phyloP scores from a whole-genome alignment of 2,797 vertebrate genomes.

The Cyprinodon diabolis region DNA sequence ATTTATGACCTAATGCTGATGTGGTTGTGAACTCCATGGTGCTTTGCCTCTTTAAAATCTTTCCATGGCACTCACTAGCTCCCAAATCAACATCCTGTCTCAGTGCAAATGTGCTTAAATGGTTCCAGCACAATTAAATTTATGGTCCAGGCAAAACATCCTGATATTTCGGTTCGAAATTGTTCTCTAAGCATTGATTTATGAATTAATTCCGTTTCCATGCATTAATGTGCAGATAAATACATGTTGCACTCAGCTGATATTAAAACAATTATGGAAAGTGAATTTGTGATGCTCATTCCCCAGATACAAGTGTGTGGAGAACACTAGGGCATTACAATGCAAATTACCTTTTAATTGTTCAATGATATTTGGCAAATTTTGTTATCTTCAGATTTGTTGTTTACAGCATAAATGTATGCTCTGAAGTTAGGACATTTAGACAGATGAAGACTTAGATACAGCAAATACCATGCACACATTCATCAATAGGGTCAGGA shows the following conservation, averaged over 20 bases:
- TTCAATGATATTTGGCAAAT: constrained; percentile 8
- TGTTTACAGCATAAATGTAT: not conserved
- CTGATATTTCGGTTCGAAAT: constrained; percentile 77
- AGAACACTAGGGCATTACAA: constrained; percentile 24
- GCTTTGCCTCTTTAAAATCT: constrained; percentile 51
- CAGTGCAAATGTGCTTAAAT: constrained; percentile 79
- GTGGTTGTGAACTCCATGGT: constrained; percentile 68
- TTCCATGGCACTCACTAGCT: constrained; percentile 73
- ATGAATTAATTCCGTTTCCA: constrained; percentile 68
- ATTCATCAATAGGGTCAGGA: too few species aligned
- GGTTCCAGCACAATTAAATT: constrained; percentile 67
- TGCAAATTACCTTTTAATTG: constrained; percentile 16
- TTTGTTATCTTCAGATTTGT: not conserved
- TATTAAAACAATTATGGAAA: constrained; percentile 76
- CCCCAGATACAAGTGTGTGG: constrained; percentile 13
- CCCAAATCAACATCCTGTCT: constrained; percentile 80
- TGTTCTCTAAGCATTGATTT: constrained; percentile 79
- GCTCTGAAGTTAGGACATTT: not conserved
- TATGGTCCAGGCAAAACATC: constrained; percentile 68
- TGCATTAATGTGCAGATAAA: constrained; percentile 77
- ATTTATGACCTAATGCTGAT: constrained; percentile 75
- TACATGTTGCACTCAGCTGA: constrained; percentile 67
- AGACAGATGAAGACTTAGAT: too few species aligned
- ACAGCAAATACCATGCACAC: too few species aligned
- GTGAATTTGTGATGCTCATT: constrained; percentile 30